Evolutionary conservation across 2,113 vertebrate species (phyloP), one percentile per base, ranked within the genome.

Genomic region (Bettongia penicillata): DNA sequence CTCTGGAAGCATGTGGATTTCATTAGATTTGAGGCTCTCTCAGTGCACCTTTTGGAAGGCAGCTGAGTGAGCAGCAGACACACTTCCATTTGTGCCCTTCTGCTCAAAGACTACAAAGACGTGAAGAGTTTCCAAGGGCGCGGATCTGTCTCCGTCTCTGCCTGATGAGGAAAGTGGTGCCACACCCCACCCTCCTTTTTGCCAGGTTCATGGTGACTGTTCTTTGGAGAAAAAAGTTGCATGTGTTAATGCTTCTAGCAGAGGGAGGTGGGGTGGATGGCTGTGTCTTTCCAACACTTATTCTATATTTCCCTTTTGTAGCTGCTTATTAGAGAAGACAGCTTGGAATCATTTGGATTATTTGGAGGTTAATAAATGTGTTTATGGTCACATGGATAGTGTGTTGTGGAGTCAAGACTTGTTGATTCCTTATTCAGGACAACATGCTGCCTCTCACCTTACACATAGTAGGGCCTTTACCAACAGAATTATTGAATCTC

Each of bases 181-280:
- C 98, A 96, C 96, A 97, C 97, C 97, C 98, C 90, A 95, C 97
- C 97, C 92, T 97, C 93, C 98, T 84, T 53, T 96, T 97, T 97
- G 95, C 84, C 57, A 95, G 96, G 91, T 97, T 97, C 96, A 93
- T 53, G 94, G 57, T 57, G 96, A 94, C 95, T 97, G 97, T 89
- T 91, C 97, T 94, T 98, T 98, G 97, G 98, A 97, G 97, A 98
- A 92, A 68, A 93, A 95, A 94, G 92, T 93, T 96, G 61, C 95
- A 50, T 53, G 95, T 97, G 95, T 96, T 98, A 97, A 98, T 98
- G 95, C 94, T 97, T 98, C 97, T 98, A 98, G 95, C 98, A 98
- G 98, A 98, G 68, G 93, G 95, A 91, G 93, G 77, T 97, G 47
- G 55, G 43, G 89, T 97, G 97, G 92, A 61, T 97, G 93, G 97